Conservation (phyloP, 2,797 vertebrate genomes). For the Oreochromis grahami region DNA sequence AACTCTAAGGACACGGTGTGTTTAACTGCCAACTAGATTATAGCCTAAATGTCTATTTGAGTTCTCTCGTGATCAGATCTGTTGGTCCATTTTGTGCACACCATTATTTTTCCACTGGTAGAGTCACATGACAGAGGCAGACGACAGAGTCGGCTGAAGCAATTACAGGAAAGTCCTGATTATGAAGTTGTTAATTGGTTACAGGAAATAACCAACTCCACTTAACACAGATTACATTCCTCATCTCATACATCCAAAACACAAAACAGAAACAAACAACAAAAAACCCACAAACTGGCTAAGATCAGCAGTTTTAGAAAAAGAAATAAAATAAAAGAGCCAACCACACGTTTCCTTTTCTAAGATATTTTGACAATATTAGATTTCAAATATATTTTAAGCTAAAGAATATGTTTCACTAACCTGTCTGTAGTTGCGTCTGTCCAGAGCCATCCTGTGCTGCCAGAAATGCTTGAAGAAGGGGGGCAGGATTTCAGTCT, state of each 20-base stretch:
- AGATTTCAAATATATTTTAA: neutral
- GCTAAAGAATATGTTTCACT: neutral
- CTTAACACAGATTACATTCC: neutral
- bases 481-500: conserved; percentile 97
- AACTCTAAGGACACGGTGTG: neutral
- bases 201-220: neutral
- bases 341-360: neutral
- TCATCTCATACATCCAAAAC: neutral
- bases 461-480: conserved; percentile 99
- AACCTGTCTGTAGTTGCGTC: conserved; percentile 99
- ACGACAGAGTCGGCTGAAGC: neutral
- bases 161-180: neutral
- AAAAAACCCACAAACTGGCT: neutral
- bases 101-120: neutral
- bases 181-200: neutral
- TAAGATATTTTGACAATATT: neutral
- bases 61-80: neutral
- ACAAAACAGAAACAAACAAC: neutral
- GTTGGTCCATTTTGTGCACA: neutral
- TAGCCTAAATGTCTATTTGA: neutral
- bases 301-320: neutral
- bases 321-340: neutral
- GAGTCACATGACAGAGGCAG: neutral
- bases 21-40: neutral
- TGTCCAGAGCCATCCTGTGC: conserved; percentile 97